Base-by-base conservation (phyloP, 2,797 vertebrate species). In the Acrossocheilus wenchowensis region DNA sequence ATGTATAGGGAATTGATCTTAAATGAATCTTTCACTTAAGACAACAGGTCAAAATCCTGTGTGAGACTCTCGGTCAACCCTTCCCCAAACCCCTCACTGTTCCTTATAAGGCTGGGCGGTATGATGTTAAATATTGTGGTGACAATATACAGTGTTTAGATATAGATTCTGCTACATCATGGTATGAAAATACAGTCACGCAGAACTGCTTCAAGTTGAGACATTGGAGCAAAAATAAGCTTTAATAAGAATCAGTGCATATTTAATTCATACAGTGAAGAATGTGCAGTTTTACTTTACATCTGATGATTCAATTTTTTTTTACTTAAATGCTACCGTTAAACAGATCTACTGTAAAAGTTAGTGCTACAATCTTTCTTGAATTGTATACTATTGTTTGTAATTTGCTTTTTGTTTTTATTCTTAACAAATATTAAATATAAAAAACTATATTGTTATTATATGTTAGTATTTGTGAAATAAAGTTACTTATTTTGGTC, bases 11-110 rank as follows among this genome's bases (percentile, higher is more conserved):
- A 14, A 62, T 57, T 21, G n/a, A 11, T 90, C 80, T 39, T 78
- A 7, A 54, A 92, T 89, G 82, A 90, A 89, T 92, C 80, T 87
- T 90, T 91, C 82, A 86, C 78, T 71, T 83, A 80, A 89, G 54
- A 71, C 50, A 26, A 54, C 73, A 45, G 15, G n/a, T 50, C 36
- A 26, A 87, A 21, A 82, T 89, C 91, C 88, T 88, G 57, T 87
- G 19, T 50, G 26, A n/a, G 17, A 62, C 26, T 62, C 19, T 9
- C 19, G 2, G 17, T 73, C 36, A 39, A 15, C 14, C 12, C 34
- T 45, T 72, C 11, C 6, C 10, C 45, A 39, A 71, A 39, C 34
- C 34, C 48, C 66, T 60, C 23, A 73, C 50, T 30, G 15, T 19
- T 82, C 30, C 21, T 54, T 71, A 21, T 3, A 83, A n/a, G 74